Evolutionary conservation across 92 coral and sea anemone genomes (phyloP).

Genomic region (Bergia puertoricense): DNA sequence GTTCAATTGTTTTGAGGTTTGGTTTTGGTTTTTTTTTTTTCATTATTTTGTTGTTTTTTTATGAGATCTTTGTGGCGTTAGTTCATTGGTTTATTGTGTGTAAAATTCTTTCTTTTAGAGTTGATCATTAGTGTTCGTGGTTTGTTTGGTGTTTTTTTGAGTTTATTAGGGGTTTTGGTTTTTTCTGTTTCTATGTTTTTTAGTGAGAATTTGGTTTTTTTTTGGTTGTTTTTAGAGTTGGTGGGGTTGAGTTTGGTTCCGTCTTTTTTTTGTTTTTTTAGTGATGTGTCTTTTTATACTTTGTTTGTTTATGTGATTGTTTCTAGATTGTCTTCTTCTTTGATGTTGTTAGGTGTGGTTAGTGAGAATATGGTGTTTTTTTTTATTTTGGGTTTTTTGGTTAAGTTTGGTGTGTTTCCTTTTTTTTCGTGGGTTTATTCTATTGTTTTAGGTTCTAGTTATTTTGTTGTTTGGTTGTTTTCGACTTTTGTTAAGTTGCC

Average conservation of each 20-base stretch:
- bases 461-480: not conserved
- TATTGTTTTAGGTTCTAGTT: not conserved
- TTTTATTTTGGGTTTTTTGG: not conserved
- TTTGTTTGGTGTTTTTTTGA: not conserved
- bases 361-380: not conserved
- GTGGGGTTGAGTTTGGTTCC: not conserved
- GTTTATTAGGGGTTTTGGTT: not conserved
- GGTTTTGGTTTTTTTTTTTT: not conserved
- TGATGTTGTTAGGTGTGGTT: not conserved
- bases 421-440: not conserved
- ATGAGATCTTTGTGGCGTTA: conserved; percentile 16
- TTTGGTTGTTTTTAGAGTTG: not conserved
- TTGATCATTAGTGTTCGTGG: conserved; percentile 2
- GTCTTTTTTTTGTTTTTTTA: not conserved
- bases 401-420: not conserved
- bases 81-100: conserved; percentile 9
- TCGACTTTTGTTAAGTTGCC: not conserved
- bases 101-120: not conserved
- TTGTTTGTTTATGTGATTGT: not conserved
- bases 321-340: not conserved
- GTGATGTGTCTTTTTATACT: not conserved
- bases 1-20: not conserved
- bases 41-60: not conserved
- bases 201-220: not conserved
- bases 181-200: not conserved